Base-by-base conservation (phyloP, 2,113 vertebrate species). In the Leucopsar rothschildi region DNA sequence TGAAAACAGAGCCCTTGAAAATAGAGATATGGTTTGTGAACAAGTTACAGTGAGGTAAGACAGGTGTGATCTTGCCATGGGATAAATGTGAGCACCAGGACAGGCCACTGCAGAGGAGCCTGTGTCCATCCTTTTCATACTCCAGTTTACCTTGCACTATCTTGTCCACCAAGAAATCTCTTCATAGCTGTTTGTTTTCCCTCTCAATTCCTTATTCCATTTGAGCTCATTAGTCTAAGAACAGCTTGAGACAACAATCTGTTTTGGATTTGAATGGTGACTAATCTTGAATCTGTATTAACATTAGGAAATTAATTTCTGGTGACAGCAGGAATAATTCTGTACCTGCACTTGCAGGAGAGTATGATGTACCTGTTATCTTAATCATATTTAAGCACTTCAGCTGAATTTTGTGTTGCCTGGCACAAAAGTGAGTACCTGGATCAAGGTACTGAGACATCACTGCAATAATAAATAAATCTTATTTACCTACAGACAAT, bases 181-280 rank as follows among this genome's bases (percentile, higher is more conserved):
- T 69, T 78, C 29, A 39, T 37, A 69, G 29, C 13, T 90, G 53
- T 61, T 24, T 73, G 22, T 71, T 82, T 94, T 75, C 49, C 80
- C 35, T 85, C 73, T 82, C n/a, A 60, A 37, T 79, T 93, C 53
- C 73, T 66, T 61, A 88, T 40, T 90, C 66, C 4, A 15, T 47
- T 91, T 75, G 42, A 79, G 35, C 56, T 84, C 35, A 71, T 78
- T 57, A 81, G 27, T 24, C 53, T 42, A 76, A 82, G 44, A 87
- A 60, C 53, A 82, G 80, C 77, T 71, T 59, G 70, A 95, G 59
- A 76, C 55, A 89, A 82, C 44, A 85, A 90, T 37, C 65, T 85
- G n/a, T 27, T 53, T 52, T 52, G 65, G 52, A 87, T 82, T 31
- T 92, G 57, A 92, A 76, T 37, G 64, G 21, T 1, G 6, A 27